Base-by-base conservation (phyloP, 2,888 invertebrate species). In the Ligdia adustata region DNA sequence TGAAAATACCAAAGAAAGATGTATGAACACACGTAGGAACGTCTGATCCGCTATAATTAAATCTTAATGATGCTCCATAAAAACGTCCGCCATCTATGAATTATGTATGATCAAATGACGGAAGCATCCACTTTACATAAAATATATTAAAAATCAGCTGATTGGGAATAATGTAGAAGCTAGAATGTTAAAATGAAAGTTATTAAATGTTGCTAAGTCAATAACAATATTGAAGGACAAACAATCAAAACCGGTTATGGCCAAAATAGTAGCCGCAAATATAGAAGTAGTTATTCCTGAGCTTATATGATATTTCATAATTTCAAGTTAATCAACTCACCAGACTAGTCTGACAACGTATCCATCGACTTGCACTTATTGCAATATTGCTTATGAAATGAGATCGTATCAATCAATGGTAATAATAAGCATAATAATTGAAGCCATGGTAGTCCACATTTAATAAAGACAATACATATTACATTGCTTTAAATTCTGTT, bases 301-400 rank as follows among this genome's bases (percentile, higher is more conserved):
- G 46, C 45, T n/a, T n/a, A n/a, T n/a, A n/a, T n/a, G n/a, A 34
- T 35, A 42, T 59, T 56, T 56, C 56, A 46, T 52, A 52, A 59
- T 35, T 49, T 41, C 50, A 50, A 52, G 56, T 56, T 44, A 37
- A 47, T 45, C 33, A 31, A 39, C 38, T 52, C n/a, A 12, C 24
- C 28, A 60, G 68, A 64, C 42, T 28, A 28, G 38, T 38, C 12
- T 28, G 41, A 54, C 71, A 69, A 72, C 66, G 58, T 69, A 65
- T 64, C 64, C 62, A 67, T 64, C 65, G 59, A 38, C 27, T 38
- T 40, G 26, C 24, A 60, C 55, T 63, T 59, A 66, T 81, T 82
- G 78, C 76, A 64, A 73, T 69, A 42, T 56, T 44, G 55, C 59
- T 79, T 74, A 70, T 72, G 76, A 76, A 77, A 80, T 70, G 51